Evolutionary conservation across 2,888 invertebrate species (phyloP), one percentile per base, ranked within the genome.

Genomic region (Eilema caniola): DNA sequence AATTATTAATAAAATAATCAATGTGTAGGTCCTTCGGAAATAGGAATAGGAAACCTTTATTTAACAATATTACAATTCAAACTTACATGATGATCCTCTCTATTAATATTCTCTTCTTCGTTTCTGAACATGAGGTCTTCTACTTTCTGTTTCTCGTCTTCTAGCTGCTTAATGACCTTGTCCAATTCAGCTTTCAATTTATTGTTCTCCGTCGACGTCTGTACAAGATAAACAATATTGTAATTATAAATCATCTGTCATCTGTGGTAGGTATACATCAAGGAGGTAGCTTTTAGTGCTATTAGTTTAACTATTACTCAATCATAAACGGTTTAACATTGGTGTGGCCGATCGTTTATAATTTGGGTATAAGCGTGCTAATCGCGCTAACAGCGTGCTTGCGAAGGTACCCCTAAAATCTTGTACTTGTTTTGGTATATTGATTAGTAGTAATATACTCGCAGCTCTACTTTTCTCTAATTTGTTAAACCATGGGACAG

Each of bases 81-180:
- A 87, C 92, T 95, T 96, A 98, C 98, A 96, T 98, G 97, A 80
- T 98, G 96, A 90, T 99, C 99, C 86, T 97, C 97, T 90, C 98
- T 98, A 83, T 97, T 97, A 84, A 99, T 97, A 62, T 98, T 97
- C 82, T 98, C 98, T 90, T 99, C 99, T 93, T 99, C 99, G 77
- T 98, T 97, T 71, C 98, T 96, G 89, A 99, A 99, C 92, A 98
- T 97, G 74, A 99, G 96, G 91, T 99, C 99, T 94, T 99, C 99
- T 8, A 97, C 97, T 91, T 97, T 98, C 86, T 97, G 97, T 81
- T 96, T 96, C 85, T 98, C 98, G 82, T 98, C 98, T 71, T 97
- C 97, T 77, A 98, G 90, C 84, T 97, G 96, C 74, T 96, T 94
- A 78, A 95, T 92, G 72, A 98, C 91, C 68, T 95, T 95, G 71